Conservation (phyloP, 2,888 invertebrate genomes). For the Herminia tarsipennalis region DNA sequence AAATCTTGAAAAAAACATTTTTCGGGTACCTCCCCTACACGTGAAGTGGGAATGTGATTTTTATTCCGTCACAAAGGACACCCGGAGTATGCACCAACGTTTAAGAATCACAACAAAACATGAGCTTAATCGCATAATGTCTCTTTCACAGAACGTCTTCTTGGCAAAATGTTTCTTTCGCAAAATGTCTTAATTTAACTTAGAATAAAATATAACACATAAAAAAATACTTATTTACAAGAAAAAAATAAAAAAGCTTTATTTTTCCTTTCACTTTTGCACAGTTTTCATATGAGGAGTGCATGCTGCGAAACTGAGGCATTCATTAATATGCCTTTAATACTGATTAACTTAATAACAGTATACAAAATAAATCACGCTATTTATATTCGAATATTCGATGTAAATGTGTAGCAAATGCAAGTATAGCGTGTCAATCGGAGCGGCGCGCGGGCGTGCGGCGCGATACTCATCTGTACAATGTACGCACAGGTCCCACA, state of each 20-base stretch:
- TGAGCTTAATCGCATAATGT: too few species aligned
- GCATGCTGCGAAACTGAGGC: too few species aligned
- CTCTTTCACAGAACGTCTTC: too few species aligned
- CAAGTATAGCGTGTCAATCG: constrained; percentile 52
- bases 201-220: constrained; percentile 21
- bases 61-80: too few species aligned
- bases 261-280: constrained; percentile 8
- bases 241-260: constrained; percentile 11
- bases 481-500: constrained; percentile 62
- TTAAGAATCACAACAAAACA: too few species aligned
- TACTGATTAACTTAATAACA: neutral
- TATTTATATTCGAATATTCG: constrained; percentile 35
- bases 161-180: too few species aligned
- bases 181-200: constrained; percentile 4
- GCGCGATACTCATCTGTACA: constrained; percentile 55
- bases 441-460: constrained; percentile 16
- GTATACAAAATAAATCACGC: constrained; percentile 19
- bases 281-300: neutral
- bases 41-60: too few species aligned
- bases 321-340: too few species aligned
- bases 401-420: constrained; percentile 54
- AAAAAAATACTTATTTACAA: constrained; percentile 28
- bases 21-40: too few species aligned
- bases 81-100: too few species aligned
- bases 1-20: too few species aligned